A percentile compares a stretch with the other conserved stretches of the same genome.
Evolutionary conservation across 2,113 vertebrate species (phyloP).

Genomic region (Pteropus alecto): DNA sequence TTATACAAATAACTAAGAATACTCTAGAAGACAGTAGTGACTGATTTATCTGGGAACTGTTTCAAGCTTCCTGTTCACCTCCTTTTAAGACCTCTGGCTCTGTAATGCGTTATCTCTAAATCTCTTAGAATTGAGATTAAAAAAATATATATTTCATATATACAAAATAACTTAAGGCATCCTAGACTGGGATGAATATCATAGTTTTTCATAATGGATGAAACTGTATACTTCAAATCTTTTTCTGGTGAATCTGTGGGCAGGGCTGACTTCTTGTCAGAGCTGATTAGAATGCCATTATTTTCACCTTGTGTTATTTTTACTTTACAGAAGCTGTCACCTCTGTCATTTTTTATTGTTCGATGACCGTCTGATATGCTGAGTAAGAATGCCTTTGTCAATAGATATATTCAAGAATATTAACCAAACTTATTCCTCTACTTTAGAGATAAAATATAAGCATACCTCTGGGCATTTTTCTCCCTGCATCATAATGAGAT

Average conservation of each 20-base stretch:
- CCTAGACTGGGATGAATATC: not conserved
- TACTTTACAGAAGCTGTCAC: not conserved
- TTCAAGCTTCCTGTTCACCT: not conserved
- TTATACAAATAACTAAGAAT: not conserved
- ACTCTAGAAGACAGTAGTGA: not conserved
- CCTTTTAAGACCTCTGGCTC: not conserved
- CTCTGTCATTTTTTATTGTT: not conserved
- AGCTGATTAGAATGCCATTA: not conserved
- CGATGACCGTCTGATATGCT: not conserved
- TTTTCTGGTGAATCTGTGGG: not conserved
- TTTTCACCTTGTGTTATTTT: not conserved
- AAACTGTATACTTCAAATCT: not conserved
- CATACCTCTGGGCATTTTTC: not conserved
- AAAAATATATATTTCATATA: not conserved
- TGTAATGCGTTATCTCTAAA: not conserved
- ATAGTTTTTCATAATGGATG: not conserved
- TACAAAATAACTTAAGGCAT: not conserved
- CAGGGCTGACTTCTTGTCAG: not conserved
- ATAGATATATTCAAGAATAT: not conserved
- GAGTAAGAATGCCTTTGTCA: not conserved
- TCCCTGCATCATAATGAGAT: not conserved
- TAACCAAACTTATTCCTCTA: not conserved
- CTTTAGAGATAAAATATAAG: not conserved
- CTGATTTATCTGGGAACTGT: not conserved
- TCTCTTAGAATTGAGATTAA: not conserved